A percentile compares a stretch with the other conserved stretches of the same genome.
Evolutionary conservation across 2,113 vertebrate genomes (phyloP).

Genomic region (Chunga burmeisteri): DNA sequence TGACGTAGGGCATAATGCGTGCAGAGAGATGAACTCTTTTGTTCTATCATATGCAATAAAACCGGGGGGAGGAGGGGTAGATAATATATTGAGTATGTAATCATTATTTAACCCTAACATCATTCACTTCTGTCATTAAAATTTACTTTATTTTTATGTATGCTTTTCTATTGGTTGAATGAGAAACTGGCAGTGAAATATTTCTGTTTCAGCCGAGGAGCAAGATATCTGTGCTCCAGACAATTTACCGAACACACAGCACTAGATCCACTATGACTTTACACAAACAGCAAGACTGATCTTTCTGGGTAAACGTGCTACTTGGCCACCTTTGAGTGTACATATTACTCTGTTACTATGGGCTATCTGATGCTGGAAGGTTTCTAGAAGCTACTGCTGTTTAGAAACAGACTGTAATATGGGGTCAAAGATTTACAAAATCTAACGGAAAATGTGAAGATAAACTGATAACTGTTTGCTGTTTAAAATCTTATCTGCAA

Average conservation of each 20-base stretch:
- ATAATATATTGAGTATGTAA: not conserved
- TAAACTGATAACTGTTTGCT: not conserved
- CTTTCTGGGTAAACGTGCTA: not conserved
- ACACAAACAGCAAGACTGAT: not conserved
- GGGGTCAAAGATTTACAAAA: not conserved
- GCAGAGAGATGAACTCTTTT: not conserved
- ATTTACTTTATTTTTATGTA: not conserved
- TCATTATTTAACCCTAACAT: not conserved
- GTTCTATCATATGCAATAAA: not conserved
- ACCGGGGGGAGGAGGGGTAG: rapidly evolving
- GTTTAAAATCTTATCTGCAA: not conserved
- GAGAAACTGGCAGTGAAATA: not conserved
- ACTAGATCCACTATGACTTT: not conserved
- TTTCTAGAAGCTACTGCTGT: not conserved
- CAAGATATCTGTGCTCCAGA: not conserved
- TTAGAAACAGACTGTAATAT: not conserved
- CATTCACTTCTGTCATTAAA: not conserved
- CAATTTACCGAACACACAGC: not conserved
- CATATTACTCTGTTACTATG: not conserved
- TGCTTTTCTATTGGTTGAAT: not conserved
- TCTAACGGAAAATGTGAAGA: not conserved
- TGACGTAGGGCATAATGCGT: not conserved
- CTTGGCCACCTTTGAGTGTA: not conserved
- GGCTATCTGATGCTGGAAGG: not conserved
- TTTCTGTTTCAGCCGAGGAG: not conserved